Percentiles rank a stretch among this genome's conserved stretches.
Conservation (phyloP, 2,888 invertebrate genomes). For the Zootermopsis nevadensis region DNA sequence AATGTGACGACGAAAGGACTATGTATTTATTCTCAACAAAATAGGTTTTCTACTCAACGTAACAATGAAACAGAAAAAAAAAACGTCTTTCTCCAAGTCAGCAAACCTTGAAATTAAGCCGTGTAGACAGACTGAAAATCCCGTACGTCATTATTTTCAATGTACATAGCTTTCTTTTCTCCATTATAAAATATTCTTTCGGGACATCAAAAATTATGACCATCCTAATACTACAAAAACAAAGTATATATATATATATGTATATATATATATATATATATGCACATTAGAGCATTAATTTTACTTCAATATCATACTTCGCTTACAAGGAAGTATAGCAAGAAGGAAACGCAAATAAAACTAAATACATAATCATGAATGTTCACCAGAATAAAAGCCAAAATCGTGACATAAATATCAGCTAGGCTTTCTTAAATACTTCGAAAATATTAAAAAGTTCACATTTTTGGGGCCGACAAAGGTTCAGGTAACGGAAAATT, state of each 20-base stretch:
- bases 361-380: too few species aligned
- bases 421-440: too few species aligned
- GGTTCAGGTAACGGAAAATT: too few species aligned
- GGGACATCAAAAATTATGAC: background rate
- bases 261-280: too few species aligned
- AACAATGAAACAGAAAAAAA: background rate
- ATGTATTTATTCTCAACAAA: background rate
- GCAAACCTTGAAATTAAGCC: background rate
- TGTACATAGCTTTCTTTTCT: background rate
- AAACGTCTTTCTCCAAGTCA: background rate
- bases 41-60: background rate
- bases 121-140: background rate
- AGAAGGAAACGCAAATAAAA: too few species aligned
- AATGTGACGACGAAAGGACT: background rate
- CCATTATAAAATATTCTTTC: background rate
- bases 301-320: too few species aligned
- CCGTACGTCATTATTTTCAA: slow-evolving; percentile 1
- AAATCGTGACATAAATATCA: too few species aligned
- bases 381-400: too few species aligned
- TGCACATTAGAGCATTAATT: too few species aligned
- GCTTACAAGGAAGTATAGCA: too few species aligned
- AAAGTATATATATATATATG: background rate
- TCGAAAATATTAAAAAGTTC: too few species aligned
- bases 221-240: background rate
- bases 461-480: too few species aligned